These are phyloP conservation scores for Cryptocephalus primarius DNA, from an alignment of 2,888 invertebrate species.

Conservation along the genomic window DNA sequence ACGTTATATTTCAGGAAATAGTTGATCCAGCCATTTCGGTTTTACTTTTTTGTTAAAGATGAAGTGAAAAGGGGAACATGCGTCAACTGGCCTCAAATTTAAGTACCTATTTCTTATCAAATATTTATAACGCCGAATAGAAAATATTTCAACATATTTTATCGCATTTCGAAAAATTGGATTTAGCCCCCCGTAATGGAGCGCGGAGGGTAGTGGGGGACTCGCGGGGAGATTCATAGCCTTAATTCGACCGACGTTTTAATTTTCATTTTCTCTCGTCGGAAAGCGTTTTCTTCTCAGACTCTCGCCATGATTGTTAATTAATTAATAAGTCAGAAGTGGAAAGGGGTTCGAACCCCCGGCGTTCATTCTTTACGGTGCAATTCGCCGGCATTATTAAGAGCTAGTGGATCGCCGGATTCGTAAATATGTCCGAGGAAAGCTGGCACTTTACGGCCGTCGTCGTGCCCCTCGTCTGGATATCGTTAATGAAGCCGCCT, in stretches of 20 bases:
- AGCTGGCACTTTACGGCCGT: slow-evolving; percentile 7
- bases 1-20: no score
- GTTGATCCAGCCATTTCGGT: no score
- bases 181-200: no score
- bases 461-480: neutral
- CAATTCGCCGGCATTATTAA: slow-evolving; percentile 39
- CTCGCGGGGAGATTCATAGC: slow-evolving; percentile 23
- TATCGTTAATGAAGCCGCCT: neutral
- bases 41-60: no score
- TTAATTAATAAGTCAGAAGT: slow-evolving; percentile 35
- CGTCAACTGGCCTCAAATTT: no score
- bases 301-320: slow-evolving; percentile 37
- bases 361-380: slow-evolving; percentile 31
- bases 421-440: slow-evolving; percentile 38
- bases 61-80: no score
- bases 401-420: slow-evolving; percentile 28
- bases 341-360: slow-evolving; percentile 4
- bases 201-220: no score
- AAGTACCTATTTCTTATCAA: no score
- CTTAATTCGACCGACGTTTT: slow-evolving; percentile 31
- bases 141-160: no score
- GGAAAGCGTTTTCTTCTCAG: slow-evolving; percentile 27
- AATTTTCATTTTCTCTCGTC: slow-evolving; percentile 33
- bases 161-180: no score
- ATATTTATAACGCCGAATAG: no score